Evolutionary conservation across 2,888 invertebrate species (phyloP), one percentile per base, ranked within the genome.

Genomic region (Rhyacophila evoluta): DNA sequence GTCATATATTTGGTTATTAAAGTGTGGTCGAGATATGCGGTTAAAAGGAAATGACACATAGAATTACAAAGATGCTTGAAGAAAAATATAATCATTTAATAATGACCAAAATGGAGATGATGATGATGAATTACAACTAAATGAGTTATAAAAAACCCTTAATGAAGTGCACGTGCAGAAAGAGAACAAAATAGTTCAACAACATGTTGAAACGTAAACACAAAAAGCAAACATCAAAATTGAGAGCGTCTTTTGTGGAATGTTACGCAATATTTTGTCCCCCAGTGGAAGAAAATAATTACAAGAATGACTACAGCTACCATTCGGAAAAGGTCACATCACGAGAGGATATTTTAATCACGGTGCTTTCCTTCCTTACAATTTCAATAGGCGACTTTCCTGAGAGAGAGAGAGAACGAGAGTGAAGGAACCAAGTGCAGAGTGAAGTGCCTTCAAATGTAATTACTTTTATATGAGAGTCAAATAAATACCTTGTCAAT

Each of bases 401-500:
- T 75, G 27, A 41, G 76, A 36, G 55, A 55, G 41, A 41, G 55
- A 41, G 29, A 77, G 70, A 71, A 67, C n/a, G 39, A 73, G 55
- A 77, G 36, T 28, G 74, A 71, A 74, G 73, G 72, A 80, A 79
- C 74, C 78, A 37, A 77, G 79, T 79, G 76, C 69, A 75, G 69
- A 74, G 37, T 79, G 69, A 72, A 79, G 80, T 77, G 77, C 74
- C 11, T 55, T 12, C 78, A 74, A 80, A 75, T 80, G 82, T 82
- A 80, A 82, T 82, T 82, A 82, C 80, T 82, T 79, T 80, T 75
- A 81, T 81, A 81, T 72, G 77, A 79, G 79, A 78, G 76, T 75
- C 70, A 74, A 79, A 75, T 80, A 80, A 80, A 80, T 81, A 72
- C 78, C 74, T 73, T 76, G 71, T 74, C 74, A 72, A 72, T 75